These are phyloP conservation scores for Eudasyphora cyanicolor DNA, from an alignment of 2,888 invertebrate genomes.

Conservation along the genomic window DNA sequence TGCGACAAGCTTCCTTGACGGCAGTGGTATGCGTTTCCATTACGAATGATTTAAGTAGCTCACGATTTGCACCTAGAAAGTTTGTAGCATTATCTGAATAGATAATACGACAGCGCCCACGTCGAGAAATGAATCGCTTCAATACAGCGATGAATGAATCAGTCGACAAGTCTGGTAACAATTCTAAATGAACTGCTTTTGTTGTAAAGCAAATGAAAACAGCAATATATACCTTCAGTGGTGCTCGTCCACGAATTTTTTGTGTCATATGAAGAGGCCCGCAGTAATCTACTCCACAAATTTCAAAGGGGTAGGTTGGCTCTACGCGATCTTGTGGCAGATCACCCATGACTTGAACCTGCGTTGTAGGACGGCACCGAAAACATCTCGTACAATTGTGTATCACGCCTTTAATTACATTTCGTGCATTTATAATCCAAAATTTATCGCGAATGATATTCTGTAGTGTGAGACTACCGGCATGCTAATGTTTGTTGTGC, in stretches of 20 bases:
- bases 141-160: slow-evolving; percentile 3
- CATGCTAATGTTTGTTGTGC: slow-evolving; percentile 43
- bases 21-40: slow-evolving; percentile 16
- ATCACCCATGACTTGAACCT: slow-evolving; percentile 44
- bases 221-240: slow-evolving; percentile 17
- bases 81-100: slow-evolving; percentile 52
- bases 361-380: slow-evolving; percentile 32
- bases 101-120: slow-evolving; percentile 22
- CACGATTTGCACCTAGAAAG: slow-evolving; percentile 53
- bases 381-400: slow-evolving; percentile 50
- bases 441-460: slow-evolving; percentile 53
- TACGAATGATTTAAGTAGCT: slow-evolving; percentile 17
- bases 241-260: slow-evolving; percentile 3
- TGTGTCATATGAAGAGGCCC: slow-evolving; percentile 2
- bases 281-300: slow-evolving; percentile 31
- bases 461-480: slow-evolving; percentile 39
- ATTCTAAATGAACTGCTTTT: slow-evolving; percentile 40
- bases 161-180: slow-evolving; percentile 25
- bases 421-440: slow-evolving; percentile 45
- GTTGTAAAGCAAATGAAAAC: slow-evolving; percentile 35
- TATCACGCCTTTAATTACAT: slow-evolving; percentile 16
- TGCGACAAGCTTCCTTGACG: neutral
- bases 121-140: slow-evolving; percentile 2
- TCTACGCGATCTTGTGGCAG: slow-evolving; percentile 32
- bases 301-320: slow-evolving; percentile 28